Conservation (phyloP, 2,888 invertebrate species). For the Desoria tigrina region DNA sequence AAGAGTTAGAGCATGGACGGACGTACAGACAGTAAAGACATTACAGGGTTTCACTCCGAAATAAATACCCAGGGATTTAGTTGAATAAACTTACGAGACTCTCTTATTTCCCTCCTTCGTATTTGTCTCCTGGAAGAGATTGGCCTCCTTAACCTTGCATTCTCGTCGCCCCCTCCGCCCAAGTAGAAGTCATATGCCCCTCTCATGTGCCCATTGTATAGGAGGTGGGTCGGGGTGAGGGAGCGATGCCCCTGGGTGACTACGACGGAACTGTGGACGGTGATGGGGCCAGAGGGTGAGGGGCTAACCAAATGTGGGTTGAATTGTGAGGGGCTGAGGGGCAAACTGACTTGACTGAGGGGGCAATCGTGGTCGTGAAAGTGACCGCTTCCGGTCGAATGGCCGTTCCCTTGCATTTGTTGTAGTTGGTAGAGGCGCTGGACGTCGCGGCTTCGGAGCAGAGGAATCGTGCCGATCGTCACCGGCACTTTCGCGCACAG, state of each 20-base stretch:
- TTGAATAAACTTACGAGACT: neutral
- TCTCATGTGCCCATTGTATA: neutral
- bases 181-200: neutral
- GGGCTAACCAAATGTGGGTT: slow-evolving; percentile 32
- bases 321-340: slow-evolving; percentile 31
- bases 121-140: no score
- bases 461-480: slow-evolving; percentile 35
- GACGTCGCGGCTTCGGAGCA: slow-evolving; percentile 15
- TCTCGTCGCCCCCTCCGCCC: neutral
- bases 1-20: neutral
- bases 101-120: neutral
- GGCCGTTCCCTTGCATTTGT: neutral
- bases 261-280: neutral
- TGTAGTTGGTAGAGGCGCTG: slow-evolving; percentile 6
- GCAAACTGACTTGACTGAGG: slow-evolving; percentile 35
- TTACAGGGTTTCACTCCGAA: no score
- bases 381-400: neutral
- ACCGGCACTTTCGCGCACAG: slow-evolving; percentile 40
- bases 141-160: neutral
- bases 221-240: neutral
- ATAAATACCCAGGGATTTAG: neutral
- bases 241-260: neutral
- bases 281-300: neutral
- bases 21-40: neutral
- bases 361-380: slow-evolving; percentile 24